Percentiles rank a stretch among this genome's conserved stretches.
phyloP scores from a whole-genome alignment of 2,888 invertebrate species.

The Apomyelois bistriatella region DNA sequence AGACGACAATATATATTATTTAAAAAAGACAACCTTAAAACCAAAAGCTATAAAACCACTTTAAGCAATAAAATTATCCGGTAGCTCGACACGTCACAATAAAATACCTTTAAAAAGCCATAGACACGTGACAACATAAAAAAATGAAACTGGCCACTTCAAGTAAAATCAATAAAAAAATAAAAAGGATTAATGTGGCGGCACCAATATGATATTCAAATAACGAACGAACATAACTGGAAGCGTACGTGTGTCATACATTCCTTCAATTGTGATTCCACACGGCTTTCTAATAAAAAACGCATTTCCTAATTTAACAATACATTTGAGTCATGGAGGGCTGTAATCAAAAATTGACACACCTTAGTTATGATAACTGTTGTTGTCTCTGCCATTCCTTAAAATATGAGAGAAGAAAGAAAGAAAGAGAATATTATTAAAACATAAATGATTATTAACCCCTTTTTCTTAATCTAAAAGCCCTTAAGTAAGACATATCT shows the following conservation, averaged over 20 bases:
- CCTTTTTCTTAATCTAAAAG: too few species aligned
- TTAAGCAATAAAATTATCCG: conserved; percentile 1
- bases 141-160: conserved; percentile 12
- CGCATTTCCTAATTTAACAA: conserved; percentile 79
- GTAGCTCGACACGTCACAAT: conserved; percentile 4
- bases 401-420: too few species aligned
- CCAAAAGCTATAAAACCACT: not conserved
- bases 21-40: not conserved
- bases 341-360: conserved; percentile 52
- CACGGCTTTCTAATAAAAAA: conserved; percentile 72
- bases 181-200: conserved; percentile 25
- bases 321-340: conserved; percentile 67
- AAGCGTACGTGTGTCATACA: conserved; percentile 61
- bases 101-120: conserved; percentile 8
- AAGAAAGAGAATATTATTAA: too few species aligned
- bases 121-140: conserved; percentile 13
- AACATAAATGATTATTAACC: too few species aligned
- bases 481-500: too few species aligned
- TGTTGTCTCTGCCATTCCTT: not conserved
- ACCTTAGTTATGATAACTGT: not conserved
- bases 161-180: conserved; percentile 13
- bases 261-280: conserved; percentile 66
- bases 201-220: conserved; percentile 31
- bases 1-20: not conserved
- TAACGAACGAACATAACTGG: conserved; percentile 59